These are phyloP conservation scores for Peromyscus aztecus DNA, from an alignment of 2,797 vertebrate genomes.

Conservation along the genomic window DNA sequence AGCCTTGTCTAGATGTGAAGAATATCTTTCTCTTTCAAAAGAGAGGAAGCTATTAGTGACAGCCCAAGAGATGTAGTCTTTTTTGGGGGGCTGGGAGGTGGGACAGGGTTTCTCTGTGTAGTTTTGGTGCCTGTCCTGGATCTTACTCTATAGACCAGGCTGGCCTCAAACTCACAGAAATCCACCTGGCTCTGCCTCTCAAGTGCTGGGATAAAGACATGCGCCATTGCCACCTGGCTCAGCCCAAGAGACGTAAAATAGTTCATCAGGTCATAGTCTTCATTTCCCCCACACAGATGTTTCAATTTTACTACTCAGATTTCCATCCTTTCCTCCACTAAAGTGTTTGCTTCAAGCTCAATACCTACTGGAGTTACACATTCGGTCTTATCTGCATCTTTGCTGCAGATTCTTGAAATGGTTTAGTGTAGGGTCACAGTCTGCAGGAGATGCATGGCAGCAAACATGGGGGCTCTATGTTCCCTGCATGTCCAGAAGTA, in stretches of 20 bases:
- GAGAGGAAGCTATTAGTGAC: not conserved
- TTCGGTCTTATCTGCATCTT: not conserved
- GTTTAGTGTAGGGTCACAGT: not conserved
- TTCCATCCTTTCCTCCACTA: not conserved
- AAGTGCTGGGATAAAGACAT: no score
- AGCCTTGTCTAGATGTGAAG: not conserved
- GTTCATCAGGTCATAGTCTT: fast-evolving
- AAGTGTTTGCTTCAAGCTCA: not conserved
- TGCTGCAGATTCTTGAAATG: not conserved
- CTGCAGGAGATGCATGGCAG: not conserved
- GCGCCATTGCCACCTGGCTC: no score
- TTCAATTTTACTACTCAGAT: not conserved
- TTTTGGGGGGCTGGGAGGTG: no score
- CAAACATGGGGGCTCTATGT: no score
- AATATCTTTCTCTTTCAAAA: not conserved
- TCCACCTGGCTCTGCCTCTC: no score
- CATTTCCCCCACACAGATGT: not conserved
- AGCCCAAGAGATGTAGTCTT: no score
- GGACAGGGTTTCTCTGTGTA: no score
- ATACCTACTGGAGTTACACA: not conserved
- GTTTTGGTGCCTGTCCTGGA: no score
- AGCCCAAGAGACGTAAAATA: not conserved
- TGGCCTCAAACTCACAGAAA: no score
- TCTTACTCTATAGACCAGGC: no score
- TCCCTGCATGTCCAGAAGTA: not conserved